phyloP scores from a whole-genome alignment of 2,888 invertebrate species.

The Mimumesa dahlbomi region DNA sequence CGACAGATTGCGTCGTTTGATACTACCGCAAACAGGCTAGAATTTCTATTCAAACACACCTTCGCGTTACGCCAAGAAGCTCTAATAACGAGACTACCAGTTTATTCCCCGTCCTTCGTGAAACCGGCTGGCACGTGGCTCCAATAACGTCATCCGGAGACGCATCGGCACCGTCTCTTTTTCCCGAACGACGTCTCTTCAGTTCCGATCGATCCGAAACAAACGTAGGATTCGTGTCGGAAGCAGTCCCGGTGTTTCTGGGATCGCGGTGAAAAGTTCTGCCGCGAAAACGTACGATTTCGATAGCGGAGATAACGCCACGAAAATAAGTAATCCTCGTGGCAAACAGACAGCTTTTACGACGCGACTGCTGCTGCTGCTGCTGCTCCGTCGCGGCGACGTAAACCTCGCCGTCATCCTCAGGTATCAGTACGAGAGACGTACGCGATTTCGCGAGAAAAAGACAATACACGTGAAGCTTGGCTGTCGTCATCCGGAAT shows the following conservation, averaged over 20 bases:
- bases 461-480: no score
- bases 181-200: not conserved
- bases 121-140: slow-evolving; percentile 45
- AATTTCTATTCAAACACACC: slow-evolving; percentile 42
- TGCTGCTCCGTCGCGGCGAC: slow-evolving; percentile 27
- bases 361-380: slow-evolving; percentile 32
- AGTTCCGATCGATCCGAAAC: not conserved
- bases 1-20: slow-evolving; percentile 17
- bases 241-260: not conserved
- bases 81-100: slow-evolving; percentile 22
- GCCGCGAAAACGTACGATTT: not conserved
- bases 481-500: no score
- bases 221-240: not conserved
- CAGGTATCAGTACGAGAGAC: slow-evolving; percentile 1
- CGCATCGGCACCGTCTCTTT: slow-evolving; percentile 28
- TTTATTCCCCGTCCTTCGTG: slow-evolving; percentile 35
- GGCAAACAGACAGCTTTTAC: slow-evolving; percentile 47
- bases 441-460: not conserved
- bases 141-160: slow-evolving; percentile 34
- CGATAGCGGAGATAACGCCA: slow-evolving; percentile 49
- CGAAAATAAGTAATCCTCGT: slow-evolving; percentile 53
- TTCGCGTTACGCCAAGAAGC: slow-evolving; percentile 14
- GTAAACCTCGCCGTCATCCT: slow-evolving; percentile 14
- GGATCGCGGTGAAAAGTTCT: slow-evolving; percentile 3
- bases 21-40: slow-evolving; percentile 33